A percentile compares a stretch with the other conserved stretches of the same genome.
phyloP scores from a whole-genome alignment of 2,113 vertebrate genomes.

The Dissostichus mawsoni region DNA sequence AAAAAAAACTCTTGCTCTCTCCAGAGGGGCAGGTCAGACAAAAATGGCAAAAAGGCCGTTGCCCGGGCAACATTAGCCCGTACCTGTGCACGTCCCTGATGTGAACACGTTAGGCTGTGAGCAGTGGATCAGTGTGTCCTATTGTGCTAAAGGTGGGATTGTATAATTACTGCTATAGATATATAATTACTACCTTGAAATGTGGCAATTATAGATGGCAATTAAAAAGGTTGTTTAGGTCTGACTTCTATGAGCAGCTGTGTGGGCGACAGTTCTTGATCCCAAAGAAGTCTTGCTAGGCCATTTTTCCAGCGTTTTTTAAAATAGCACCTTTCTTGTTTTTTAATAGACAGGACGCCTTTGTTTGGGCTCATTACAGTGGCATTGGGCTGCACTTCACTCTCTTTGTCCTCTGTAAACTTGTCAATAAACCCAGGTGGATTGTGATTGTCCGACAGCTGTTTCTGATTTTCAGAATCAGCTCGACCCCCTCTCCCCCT shows the following conservation, averaged over 20 bases:
- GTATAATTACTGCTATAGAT: conserved; percentile 69
- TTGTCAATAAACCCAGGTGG: conserved; percentile 44
- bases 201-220: conserved; percentile 52
- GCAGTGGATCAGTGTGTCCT: neutral
- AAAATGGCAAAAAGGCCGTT: too few species aligned
- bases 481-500: too few species aligned
- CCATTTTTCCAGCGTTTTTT: conserved; percentile 48
- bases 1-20: too few species aligned
- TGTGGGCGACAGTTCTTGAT: conserved; percentile 37
- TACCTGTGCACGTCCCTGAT: too few species aligned
- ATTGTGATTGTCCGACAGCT: conserved; percentile 37
- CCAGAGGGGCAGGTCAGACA: too few species aligned
- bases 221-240: conserved; percentile 58
- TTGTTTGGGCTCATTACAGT: conserved; percentile 41
- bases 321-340: conserved; percentile 46
- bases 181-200: conserved; percentile 64
- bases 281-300: conserved; percentile 21
- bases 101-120: neutral
- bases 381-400: conserved; percentile 6
- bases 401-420: conserved; percentile 52
- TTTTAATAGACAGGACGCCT: conserved; percentile 24
- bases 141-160: conserved; percentile 51
- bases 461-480: conserved; percentile 28
- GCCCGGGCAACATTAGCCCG: too few species aligned
- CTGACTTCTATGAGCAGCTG: conserved; percentile 33